Percentiles rank a stretch among this genome's conserved stretches.
Conservation (phyloP, 2,113 vertebrate species). For the Ranitomeya variabilis region DNA sequence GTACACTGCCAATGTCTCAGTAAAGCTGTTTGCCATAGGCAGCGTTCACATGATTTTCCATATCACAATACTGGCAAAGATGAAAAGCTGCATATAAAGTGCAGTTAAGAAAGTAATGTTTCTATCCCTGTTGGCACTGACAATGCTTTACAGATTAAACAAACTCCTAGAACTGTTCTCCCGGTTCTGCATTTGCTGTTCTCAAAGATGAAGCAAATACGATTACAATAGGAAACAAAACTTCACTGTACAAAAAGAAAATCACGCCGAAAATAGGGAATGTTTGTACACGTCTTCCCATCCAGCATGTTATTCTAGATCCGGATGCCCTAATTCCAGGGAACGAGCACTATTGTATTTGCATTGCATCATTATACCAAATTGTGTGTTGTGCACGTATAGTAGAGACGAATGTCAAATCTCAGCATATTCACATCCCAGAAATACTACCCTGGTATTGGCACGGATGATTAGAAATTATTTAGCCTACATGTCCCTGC, state of each 20-base stretch:
- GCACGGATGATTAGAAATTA: neutral
- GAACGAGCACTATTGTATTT: neutral
- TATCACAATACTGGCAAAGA: conserved; percentile 14
- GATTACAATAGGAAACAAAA: conserved; percentile 14
- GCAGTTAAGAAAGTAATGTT: conserved; percentile 17
- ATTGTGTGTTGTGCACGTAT: conserved; percentile 13
- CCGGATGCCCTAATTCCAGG: neutral
- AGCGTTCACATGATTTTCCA: conserved; percentile 4
- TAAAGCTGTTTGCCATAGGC: conserved; percentile 10
- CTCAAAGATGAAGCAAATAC: neutral
- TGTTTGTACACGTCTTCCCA: neutral
- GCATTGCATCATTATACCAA: neutral
- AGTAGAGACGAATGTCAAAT: neutral
- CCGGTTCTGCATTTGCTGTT: neutral
- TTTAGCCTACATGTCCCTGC: neutral
- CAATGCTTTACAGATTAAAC: neutral
- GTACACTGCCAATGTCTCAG: neutral
- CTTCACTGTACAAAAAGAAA: conserved; percentile 1
- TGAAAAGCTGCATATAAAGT: conserved; percentile 19
- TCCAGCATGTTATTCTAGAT: conserved; percentile 2
- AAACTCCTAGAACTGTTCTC: neutral
- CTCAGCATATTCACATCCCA: neutral
- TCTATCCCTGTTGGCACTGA: conserved; percentile 7
- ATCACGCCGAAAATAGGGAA: neutral
- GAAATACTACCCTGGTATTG: neutral